Evolutionary conservation across 2,797 vertebrate species (phyloP).

Genomic region (Thalassophryne amazonica): DNA sequence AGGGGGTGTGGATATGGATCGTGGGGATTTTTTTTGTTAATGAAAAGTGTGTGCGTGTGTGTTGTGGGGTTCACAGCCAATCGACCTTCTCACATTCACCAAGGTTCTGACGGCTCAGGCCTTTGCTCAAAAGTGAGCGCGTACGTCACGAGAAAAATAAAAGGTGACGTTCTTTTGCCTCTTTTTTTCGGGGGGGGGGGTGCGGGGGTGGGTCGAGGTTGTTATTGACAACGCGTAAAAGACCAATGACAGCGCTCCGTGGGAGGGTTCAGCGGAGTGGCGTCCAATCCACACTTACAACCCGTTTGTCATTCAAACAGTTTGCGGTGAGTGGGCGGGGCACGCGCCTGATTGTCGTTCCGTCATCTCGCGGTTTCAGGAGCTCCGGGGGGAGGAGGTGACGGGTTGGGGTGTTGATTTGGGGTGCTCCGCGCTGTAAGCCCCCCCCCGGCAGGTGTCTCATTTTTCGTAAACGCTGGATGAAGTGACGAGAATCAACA

Average conservation of each 20-base stretch:
- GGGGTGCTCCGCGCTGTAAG: conserved; percentile 38
- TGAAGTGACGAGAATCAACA: conserved; percentile 13
- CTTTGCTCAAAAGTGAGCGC: conserved; percentile 42
- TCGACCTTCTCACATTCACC: conserved; percentile 23
- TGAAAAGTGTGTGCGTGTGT: conserved; percentile 10
- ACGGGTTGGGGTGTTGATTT: too few relatives aligned
- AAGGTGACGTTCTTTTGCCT: conserved; percentile 46
- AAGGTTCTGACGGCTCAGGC: conserved; percentile 49
- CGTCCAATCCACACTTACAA: conserved; percentile 45
- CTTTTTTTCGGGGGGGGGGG: conserved; percentile 29
- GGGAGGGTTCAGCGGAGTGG: background rate
- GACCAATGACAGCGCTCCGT: conserved; percentile 42
- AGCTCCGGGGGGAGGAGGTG: conserved; percentile 62
- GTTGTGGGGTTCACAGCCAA: conserved; percentile 52
- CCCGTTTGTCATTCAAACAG: conserved; percentile 44
- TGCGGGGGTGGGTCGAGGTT: conserved; percentile 12
- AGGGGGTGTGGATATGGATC: background rate
- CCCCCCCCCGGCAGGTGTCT: conserved; percentile 23
- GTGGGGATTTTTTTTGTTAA: background rate
- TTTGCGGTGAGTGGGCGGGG: conserved; percentile 51
- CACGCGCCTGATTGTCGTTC: conserved; percentile 60
- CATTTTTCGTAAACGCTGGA: conserved; percentile 24
- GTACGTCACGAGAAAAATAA: conserved; percentile 59
- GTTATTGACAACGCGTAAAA: conserved; percentile 27
- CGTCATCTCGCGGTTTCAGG: conserved; percentile 67